phyloP scores from a whole-genome alignment of 2,113 vertebrate genomes.

The Castor canadensis region DNA sequence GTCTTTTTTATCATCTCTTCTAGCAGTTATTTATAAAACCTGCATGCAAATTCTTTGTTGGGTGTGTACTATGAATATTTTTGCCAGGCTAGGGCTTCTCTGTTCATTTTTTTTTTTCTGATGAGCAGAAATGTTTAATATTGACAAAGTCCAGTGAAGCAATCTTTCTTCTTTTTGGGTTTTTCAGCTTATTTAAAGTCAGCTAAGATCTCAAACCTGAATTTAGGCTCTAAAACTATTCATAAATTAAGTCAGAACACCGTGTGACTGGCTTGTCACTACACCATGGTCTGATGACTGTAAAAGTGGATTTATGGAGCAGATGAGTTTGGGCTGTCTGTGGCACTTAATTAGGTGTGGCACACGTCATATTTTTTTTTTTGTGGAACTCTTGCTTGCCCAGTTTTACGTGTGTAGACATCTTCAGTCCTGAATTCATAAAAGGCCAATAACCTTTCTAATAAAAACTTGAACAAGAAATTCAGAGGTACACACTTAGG shows the following conservation, averaged over 20 bases:
- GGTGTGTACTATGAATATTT: neutral
- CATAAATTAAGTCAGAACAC: constrained; percentile 23
- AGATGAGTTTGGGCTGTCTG: neutral
- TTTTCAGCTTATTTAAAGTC: constrained; percentile 50
- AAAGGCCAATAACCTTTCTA: constrained; percentile 8
- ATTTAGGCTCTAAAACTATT: neutral
- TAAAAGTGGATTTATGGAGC: constrained; percentile 29
- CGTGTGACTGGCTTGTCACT: neutral
- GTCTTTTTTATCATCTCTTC: constrained; percentile 1
- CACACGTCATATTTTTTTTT: neutral
- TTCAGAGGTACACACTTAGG: neutral
- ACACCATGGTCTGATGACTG: neutral
- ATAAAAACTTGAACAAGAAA: constrained; percentile 32
- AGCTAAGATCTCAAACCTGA: constrained; percentile 35
- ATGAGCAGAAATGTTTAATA: constrained; percentile 4
- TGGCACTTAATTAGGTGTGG: constrained; percentile 47
- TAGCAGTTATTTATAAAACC: neutral
- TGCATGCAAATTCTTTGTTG: neutral
- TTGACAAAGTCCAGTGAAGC: neutral
- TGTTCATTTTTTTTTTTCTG: constrained; percentile 17
- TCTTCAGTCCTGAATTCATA: constrained; percentile 40
- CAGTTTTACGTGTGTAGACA: constrained; percentile 34
- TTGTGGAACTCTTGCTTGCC: constrained; percentile 46
- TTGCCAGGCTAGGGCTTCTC: neutral
- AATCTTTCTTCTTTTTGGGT: constrained; percentile 1